phyloP scores from a whole-genome alignment of 1,140 invertebrate species.

The Lepidostoma basale region DNA sequence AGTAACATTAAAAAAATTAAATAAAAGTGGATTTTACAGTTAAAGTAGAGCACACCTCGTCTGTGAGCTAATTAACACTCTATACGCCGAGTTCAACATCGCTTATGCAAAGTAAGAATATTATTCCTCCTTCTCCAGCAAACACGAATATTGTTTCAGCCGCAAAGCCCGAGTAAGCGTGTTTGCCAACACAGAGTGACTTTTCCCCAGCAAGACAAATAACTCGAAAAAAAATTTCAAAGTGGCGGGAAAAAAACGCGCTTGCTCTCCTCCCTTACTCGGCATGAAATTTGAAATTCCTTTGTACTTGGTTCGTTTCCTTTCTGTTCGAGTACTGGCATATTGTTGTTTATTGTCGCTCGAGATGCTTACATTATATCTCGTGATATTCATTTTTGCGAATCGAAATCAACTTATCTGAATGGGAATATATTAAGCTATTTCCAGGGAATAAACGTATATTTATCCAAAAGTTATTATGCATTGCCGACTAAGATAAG shows the following conservation, averaged over 20 bases:
- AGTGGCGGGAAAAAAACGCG: slow-evolving; percentile 1
- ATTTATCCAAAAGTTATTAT: too few species aligned
- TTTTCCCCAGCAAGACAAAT: slow-evolving; percentile 17
- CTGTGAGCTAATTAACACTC: too few species aligned
- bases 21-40: too few species aligned
- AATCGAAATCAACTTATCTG: too few species aligned
- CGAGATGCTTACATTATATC: too few species aligned
- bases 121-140: background rate
- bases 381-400: too few species aligned
- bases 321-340: background rate
- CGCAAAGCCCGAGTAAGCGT: background rate
- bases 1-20: too few species aligned
- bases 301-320: slow-evolving; percentile 17
- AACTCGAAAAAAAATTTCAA: slow-evolving; percentile 14
- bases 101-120: background rate
- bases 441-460: too few species aligned
- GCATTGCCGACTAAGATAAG: too few species aligned
- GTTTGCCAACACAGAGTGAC: slow-evolving; percentile 8
- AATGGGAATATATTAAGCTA: too few species aligned
- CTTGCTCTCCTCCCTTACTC: slow-evolving; percentile 12
- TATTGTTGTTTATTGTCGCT: slow-evolving; percentile 10
- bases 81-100: too few species aligned
- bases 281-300: slow-evolving; percentile 22
- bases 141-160: slow-evolving; percentile 13
- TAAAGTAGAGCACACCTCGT: too few species aligned